Evolutionary conservation across 2,888 invertebrate species (phyloP), one percentile per base, ranked within the genome.

Genomic region (Phytoseiulus persimilis): DNA sequence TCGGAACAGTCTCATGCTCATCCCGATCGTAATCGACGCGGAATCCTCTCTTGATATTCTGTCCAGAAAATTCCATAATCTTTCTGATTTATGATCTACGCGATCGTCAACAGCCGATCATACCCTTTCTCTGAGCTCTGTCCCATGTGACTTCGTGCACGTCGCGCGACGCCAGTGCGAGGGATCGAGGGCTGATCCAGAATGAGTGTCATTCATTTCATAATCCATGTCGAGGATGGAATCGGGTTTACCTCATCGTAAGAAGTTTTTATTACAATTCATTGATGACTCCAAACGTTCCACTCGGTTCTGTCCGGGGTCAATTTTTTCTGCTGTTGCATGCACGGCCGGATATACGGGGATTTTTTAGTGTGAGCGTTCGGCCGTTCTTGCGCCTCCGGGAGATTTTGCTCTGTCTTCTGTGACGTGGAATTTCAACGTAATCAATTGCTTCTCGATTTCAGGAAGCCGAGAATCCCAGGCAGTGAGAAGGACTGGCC

Each of bases 401-500:
- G 9, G 3, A 39, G 9, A 39, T 39, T 39, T 65, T 65, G 5
- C 28, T 11, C 65, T 65, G 5, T 87, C 32, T n/a, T 87, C 87
- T 39, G 45, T 39, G 39, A 87, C 6, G 33, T 33, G 39, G 11
- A 5, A 33, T 87, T 33, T 87, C 87, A 87, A 39, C 39, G 2
- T 3, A 33, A 31, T 32, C 32, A 6, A n/a, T 23, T 84, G 33
- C 32, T 33, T n/a, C 33, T 9, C n/a, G 6, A 87, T 87, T 87
- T 87, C 32, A 87, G 87, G 9, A 87, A 87, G n/a, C 87, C 87
- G 23, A 33, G 87, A 39, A 87, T 87, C 45, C 87, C 87, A n/a
- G 87, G 33, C 32, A 39, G 39, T 39, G 39, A 87, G 11, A 3
- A 33, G 18, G 87, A 87, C 9, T 87, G 87, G 87, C 87, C 87